Evolutionary conservation across 2,888 invertebrate genomes (phyloP), one percentile per base, ranked within the genome.

Genomic region (Ophion costatus): DNA sequence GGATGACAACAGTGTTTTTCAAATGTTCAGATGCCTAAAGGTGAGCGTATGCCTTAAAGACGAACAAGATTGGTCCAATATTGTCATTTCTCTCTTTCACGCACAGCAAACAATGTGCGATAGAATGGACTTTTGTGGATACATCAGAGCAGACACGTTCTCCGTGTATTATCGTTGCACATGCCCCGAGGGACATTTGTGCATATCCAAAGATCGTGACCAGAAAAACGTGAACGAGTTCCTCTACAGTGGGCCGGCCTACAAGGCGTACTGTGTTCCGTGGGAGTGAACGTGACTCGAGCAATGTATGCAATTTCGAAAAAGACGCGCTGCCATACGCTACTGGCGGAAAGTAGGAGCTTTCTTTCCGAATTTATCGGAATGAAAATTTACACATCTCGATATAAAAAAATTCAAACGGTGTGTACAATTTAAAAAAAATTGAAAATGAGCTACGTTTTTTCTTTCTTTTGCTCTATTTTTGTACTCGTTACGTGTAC

Each of bases 81-180:
- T 24, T 45, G 29, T 73, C 70, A 75, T 33, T 57, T 73, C 82
- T 57, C 56, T 64, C 42, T 4, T 51, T 51, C 17, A 7, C 45
- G 70, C 1, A 45, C 93, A 95, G 89, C 92, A 96, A 83, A 94
- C 94, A 7, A 91, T 94, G 57, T 96, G 96, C 89, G 93, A 94
- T 22, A 91, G 94, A 0, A 94, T 94, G 0, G 95, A 96, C 57
- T 95, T 95, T 88, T 96, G 96, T 89, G 96, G 96, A 0, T 94
- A 95, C 83, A 95, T 96, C 10, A 94, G 95, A 88, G 92, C 94
- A n/a, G 95, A 96, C 87, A 90, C 95, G 10, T 95, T 94, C 83
- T 95, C 96, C 9, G 93, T 95, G 17, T 96, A 96, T 90, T 96
- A 96, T 89, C 95, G 94, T 9, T 96, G 96, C 86, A 93, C 95